These are phyloP conservation scores for Lanius ludovicianus DNA, from an alignment of 2,113 vertebrate genomes.

Conservation along the genomic window DNA sequence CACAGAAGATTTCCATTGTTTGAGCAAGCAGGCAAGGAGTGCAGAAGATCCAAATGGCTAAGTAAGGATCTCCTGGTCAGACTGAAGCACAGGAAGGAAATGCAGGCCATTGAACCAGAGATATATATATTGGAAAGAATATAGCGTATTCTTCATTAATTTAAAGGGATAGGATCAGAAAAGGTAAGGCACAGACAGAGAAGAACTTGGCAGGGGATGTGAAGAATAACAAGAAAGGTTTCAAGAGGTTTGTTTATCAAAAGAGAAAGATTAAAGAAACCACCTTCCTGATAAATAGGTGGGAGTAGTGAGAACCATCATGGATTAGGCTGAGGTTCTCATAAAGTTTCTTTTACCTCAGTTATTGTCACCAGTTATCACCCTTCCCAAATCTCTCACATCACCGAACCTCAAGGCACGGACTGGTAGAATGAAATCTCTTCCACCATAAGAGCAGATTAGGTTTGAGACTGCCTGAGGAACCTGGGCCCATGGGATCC, in stretches of 20 bases:
- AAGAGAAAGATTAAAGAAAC: background rate
- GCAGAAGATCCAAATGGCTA: background rate
- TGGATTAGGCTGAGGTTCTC: background rate
- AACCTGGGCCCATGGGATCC: background rate
- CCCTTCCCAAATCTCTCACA: background rate
- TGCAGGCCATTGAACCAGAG: background rate
- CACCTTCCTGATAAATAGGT: background rate
- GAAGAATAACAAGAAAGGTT: background rate
- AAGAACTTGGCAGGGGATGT: background rate
- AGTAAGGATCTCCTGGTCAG: background rate
- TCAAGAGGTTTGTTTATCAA: background rate
- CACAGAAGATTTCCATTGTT: background rate
- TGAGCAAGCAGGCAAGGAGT: background rate
- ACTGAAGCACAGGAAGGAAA: background rate
- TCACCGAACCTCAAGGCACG: background rate
- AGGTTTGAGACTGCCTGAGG: background rate
- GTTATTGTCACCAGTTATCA: background rate
- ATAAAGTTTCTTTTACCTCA: background rate
- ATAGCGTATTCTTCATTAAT: background rate
- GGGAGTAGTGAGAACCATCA: background rate
- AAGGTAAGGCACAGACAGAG: background rate
- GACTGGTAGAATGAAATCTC: background rate
- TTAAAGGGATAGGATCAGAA: background rate
- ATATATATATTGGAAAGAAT: background rate
- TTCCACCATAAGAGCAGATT: background rate